A percentile compares a stretch with the other conserved stretches of the same genome.
These are phyloP conservation scores for Anguilla obscura DNA, from an alignment of 2,797 vertebrate genomes.

Conservation along the genomic window DNA sequence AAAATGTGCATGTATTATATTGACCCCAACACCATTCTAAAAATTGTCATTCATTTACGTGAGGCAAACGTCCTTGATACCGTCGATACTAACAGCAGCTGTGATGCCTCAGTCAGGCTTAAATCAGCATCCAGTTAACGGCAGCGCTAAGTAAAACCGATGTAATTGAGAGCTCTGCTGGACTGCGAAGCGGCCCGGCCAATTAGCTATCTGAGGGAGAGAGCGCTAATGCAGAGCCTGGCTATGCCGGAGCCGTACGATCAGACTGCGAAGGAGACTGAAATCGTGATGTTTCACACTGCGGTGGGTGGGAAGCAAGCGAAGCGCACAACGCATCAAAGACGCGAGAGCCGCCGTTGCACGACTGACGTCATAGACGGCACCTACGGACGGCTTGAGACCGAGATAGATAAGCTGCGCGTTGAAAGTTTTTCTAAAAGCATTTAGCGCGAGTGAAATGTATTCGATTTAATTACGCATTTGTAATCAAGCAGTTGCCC, in stretches of 20 bases:
- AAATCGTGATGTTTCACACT: neutral
- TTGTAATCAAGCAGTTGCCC: neutral
- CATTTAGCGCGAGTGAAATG: neutral
- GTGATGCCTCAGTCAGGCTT: neutral
- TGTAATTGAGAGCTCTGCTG: neutral
- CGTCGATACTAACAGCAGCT: neutral
- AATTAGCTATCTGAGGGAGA: neutral
- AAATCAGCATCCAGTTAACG: neutral
- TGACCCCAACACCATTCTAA: no score
- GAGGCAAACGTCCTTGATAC: neutral
- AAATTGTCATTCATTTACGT: no score
- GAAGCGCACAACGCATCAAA: neutral
- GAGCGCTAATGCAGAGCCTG: neutral
- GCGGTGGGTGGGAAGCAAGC: neutral
- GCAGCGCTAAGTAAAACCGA: neutral
- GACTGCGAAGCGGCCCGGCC: neutral
- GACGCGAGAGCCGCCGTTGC: neutral
- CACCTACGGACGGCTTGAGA: constrained; percentile 17
- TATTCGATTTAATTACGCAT: neutral
- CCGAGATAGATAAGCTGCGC: constrained; percentile 51
- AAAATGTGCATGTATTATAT: no score
- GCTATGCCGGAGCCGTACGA: neutral
- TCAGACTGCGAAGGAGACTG: neutral
- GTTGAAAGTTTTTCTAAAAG: neutral
- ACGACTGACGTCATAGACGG: neutral